phyloP scores from a whole-genome alignment of 2,113 vertebrate species.

The Bos javanicus region DNA sequence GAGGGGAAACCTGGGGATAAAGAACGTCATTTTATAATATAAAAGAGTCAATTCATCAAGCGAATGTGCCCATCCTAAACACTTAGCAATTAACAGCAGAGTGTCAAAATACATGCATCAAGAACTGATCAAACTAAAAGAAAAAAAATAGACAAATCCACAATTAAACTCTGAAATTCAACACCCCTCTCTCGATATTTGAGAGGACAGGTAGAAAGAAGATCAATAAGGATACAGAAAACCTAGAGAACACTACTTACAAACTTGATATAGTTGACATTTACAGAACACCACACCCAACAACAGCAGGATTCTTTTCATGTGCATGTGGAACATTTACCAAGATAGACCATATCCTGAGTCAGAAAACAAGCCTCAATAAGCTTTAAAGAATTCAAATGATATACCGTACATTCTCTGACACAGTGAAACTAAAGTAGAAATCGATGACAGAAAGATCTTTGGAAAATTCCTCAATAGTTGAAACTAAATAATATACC shows the following conservation, averaged over 20 bases:
- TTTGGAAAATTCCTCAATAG: constrained; percentile 20
- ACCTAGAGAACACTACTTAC: background rate
- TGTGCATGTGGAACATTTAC: background rate
- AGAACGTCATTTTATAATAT: background rate
- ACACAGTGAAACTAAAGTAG: constrained; percentile 12
- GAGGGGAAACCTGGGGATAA: background rate
- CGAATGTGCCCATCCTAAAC: background rate
- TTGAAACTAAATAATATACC: constrained; percentile 6
- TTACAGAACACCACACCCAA: background rate
- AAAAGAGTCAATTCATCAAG: background rate
- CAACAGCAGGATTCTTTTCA: background rate
- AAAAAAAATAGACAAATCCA: background rate
- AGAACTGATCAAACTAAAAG: background rate
- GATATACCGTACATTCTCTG: background rate
- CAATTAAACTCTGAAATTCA: background rate
- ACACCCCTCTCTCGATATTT: background rate
- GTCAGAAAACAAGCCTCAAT: background rate
- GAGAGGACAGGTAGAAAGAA: background rate
- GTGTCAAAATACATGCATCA: background rate
- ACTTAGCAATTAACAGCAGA: background rate
- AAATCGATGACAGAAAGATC: background rate
- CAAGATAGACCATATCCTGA: background rate
- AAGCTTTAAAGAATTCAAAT: constrained; percentile 19
- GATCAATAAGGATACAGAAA: background rate
- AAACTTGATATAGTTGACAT: background rate